These are phyloP conservation scores for Branchipolynoe longqiensis DNA, from an alignment of 2,888 invertebrate genomes.

Conservation along the genomic window DNA sequence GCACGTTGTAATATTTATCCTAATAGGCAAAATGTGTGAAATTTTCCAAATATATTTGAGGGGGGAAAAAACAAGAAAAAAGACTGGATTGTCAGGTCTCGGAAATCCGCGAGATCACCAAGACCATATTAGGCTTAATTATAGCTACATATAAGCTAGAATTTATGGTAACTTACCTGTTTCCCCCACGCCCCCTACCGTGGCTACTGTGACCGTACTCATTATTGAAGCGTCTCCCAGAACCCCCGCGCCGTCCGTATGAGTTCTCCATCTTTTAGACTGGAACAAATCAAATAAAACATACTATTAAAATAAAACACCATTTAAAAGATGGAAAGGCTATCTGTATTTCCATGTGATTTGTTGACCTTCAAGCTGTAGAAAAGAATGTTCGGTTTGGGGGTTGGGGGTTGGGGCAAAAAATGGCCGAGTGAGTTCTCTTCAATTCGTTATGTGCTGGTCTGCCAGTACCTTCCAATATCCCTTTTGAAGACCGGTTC, in stretches of 20 bases:
- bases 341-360: neutral
- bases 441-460: no score
- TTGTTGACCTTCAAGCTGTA: neutral
- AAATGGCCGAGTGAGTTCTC: neutral
- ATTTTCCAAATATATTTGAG: no score
- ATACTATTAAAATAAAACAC: neutral
- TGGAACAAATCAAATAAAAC: neutral
- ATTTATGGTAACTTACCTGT: no score
- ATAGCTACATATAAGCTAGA: no score
- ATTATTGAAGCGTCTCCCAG: slow-evolving; percentile 14
- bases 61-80: no score
- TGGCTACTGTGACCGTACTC: neutral
- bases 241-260: slow-evolving; percentile 42
- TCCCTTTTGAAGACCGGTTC: no score
- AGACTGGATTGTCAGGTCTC: no score
- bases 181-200: neutral
- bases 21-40: no score
- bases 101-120: no score
- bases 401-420: neutral
- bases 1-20: no score
- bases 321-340: neutral
- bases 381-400: neutral
- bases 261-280: slow-evolving; percentile 18
- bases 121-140: no score
- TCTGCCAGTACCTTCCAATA: no score